Evolutionary conservation across 2,888 invertebrate genomes (phyloP).

Genomic region (Tenthredo distinguenda): DNA sequence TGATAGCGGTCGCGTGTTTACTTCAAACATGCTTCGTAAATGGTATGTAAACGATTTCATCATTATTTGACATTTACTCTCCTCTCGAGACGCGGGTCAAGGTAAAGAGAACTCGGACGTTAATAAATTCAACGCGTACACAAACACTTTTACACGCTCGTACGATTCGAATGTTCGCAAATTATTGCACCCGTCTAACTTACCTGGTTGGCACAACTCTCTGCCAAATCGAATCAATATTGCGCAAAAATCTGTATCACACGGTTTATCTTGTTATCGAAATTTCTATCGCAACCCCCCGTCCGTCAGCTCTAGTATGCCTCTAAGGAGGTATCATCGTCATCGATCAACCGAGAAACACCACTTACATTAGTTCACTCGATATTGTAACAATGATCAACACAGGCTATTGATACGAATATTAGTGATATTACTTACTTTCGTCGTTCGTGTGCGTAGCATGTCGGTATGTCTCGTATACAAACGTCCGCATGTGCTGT

Average conservation of each 20-base stretch:
- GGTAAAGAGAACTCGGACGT: background rate
- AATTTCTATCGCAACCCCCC: background rate
- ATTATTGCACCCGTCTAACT: background rate
- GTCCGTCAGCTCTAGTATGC: too few species aligned
- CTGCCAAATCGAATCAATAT: conserved; percentile 24
- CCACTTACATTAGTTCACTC: background rate
- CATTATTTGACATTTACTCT: conserved; percentile 16
- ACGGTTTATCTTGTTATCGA: background rate
- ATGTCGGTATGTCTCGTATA: background rate
- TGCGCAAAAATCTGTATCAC: background rate
- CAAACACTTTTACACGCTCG: conserved; percentile 41
- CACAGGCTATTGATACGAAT: background rate
- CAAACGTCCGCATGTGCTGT: background rate
- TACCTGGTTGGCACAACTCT: background rate
- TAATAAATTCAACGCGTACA: background rate
- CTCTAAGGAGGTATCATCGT: background rate
- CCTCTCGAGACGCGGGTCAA: conserved; percentile 9
- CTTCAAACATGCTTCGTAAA: conserved; percentile 67
- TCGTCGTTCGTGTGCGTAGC: background rate
- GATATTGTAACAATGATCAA: conserved; percentile 2
- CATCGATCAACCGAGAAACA: background rate
- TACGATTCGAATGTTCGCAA: conserved; percentile 11
- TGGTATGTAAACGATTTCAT: conserved; percentile 63
- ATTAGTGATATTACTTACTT: background rate
- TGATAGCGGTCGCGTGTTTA: conserved; percentile 68